Evolutionary conservation across 1,140 invertebrate species (phyloP).

Genomic region (Tachypleus tridentatus): DNA sequence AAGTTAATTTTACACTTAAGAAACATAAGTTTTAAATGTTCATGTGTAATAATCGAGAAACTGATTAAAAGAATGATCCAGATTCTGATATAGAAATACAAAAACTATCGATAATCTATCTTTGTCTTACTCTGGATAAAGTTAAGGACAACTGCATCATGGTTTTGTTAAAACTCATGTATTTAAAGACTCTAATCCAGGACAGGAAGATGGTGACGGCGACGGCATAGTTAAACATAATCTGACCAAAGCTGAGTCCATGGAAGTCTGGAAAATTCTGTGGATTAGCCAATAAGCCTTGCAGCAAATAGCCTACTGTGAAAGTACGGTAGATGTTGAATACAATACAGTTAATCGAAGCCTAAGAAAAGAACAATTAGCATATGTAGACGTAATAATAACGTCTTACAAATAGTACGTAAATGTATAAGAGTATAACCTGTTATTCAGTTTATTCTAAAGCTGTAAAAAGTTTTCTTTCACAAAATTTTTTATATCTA

Average conservation of each 20-base stretch:
- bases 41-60: too few species aligned
- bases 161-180: conserved; percentile 60
- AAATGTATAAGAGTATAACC: too few species aligned
- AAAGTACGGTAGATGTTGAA: neutral
- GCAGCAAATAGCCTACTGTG: neutral
- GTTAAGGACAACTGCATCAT: conserved; percentile 59
- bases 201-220: conserved; percentile 46
- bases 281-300: neutral
- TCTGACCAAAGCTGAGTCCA: neutral
- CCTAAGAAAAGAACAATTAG: too few species aligned
- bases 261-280: neutral
- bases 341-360: neutral
- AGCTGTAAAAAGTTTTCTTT: too few species aligned
- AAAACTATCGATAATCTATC: too few species aligned
- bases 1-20: conserved; percentile 36
- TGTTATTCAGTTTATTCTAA: too few species aligned
- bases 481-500: too few species aligned
- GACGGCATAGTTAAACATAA: conserved; percentile 20
- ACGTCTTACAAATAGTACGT: too few species aligned
- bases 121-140: conserved; percentile 35
- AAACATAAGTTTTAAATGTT: too few species aligned
- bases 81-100: too few species aligned
- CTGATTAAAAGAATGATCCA: too few species aligned
- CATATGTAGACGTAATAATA: too few species aligned
- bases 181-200: conserved; percentile 51